Evolutionary conservation across 2,113 vertebrate species (phyloP), one percentile per base, ranked within the genome.

Genomic region (Amphiprion percula): DNA sequence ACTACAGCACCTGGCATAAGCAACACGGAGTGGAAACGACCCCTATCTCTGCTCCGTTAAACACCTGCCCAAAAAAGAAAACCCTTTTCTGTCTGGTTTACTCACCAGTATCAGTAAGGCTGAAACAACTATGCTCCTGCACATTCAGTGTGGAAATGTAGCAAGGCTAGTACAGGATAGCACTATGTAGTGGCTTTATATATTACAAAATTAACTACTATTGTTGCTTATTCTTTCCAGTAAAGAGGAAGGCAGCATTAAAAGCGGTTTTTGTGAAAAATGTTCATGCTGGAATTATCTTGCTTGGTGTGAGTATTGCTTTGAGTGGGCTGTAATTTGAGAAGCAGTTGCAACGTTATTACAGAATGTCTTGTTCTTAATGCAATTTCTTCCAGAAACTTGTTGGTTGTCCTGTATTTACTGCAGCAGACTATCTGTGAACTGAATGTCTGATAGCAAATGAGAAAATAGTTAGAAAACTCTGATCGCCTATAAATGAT

Each of bases 111-210:
- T 54, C 39, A 10, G 39, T 41, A 12, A 44, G 41, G 41, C 41
- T 44, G 1, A 37, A 37, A 37, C 6, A 10, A 10, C 33, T 10
- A 37, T 7, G 15, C 6, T 15, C 3, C 30, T 30, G 30, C 30
- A 15, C 49, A 23, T 24, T 10, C 2, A 28, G 28, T 11, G 1
- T 28, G 2, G 41, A 68, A 64, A 15, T 58, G 4, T 19, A 12
- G 15, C n/a, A 14, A 14, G 12, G 37, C 24, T 72, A 62, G 60
- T 41, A 41, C 33, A 39, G n/a, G 24, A 16, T 12, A 41, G 39
- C 14, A 26, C 12, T 54, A 39, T 37, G 5, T 49, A 68, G 65
- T 70, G 82, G 65, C 9, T 84, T 59, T 50, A 53, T 59, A 17
- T 17, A 24, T 21, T 12, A 21, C 24, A 2, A 65, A 58, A 44